Evolutionary conservation across 2,888 invertebrate species (phyloP).

Genomic region (Melipona beecheii): DNA sequence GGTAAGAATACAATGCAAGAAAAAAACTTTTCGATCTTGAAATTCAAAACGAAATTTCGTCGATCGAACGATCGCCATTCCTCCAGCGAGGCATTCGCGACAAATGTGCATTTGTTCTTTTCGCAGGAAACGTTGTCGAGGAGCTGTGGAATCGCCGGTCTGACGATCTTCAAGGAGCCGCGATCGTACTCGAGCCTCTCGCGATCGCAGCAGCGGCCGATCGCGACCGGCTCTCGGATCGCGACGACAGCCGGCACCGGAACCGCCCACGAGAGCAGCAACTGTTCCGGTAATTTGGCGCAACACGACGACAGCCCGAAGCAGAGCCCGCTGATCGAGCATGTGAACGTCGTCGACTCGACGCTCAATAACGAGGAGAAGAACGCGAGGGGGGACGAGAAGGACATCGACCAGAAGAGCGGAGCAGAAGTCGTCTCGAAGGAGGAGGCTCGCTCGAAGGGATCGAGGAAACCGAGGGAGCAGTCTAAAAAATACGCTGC

Average conservation of each 20-base stretch:
- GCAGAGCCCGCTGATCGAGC: conserved; percentile 31
- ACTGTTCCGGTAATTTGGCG: conserved; percentile 77
- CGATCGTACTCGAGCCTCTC: conserved; percentile 87
- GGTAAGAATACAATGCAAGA: too few species aligned
- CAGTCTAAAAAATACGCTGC: conserved; percentile 33
- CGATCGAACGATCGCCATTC: too few species aligned
- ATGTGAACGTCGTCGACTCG: neutral
- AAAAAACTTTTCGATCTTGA: neutral
- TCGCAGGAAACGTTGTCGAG: conserved; percentile 87
- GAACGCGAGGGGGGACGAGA: neutral
- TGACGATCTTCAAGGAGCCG: conserved; percentile 81
- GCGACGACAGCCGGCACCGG: conserved; percentile 71
- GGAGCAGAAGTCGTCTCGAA: neutral
- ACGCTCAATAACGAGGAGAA: neutral
- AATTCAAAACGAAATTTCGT: neutral
- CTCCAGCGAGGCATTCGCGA: too few species aligned
- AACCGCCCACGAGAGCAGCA: conserved; percentile 75
- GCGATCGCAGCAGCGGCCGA: conserved; percentile 84
- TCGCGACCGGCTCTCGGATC: conserved; percentile 80
- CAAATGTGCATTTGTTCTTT: conserved; percentile 8
- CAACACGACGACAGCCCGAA: conserved; percentile 69
- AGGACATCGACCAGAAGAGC: neutral
- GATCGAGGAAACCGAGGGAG: conserved; percentile 1
- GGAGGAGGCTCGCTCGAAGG: neutral
- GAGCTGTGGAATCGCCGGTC: conserved; percentile 82